Evolutionary conservation across 2,888 invertebrate species (phyloP), one percentile per base, ranked within the genome.

Genomic region (Heteropelma amictum): DNA sequence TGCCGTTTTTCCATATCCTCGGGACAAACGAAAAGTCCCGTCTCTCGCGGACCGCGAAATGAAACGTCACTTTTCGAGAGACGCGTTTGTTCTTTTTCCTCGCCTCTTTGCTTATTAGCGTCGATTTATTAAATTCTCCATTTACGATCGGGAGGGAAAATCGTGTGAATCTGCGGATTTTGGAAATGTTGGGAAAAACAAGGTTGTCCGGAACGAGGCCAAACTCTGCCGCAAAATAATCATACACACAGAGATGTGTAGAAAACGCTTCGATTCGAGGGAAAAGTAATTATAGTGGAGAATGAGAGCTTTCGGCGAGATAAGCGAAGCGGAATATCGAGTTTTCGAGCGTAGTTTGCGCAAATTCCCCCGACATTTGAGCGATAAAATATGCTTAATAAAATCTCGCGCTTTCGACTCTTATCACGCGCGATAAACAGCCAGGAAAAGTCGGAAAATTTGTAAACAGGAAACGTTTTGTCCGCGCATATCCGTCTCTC

Each of bases 291-390:
- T n/a, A n/a, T n/a, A n/a, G n/a, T n/a, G n/a, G 23, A 10, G 35
- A 23, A 23, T 17, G 3, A 38, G 23, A 23, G 35, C 54, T 23
- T 38, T 54, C 35, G 17, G 14, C 6, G 40, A 40, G 10, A 38
- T 38, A 33, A 65, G 64, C 35, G 53, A 60, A 35, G 60, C 10
- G 10, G 8, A 33, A 58, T 23, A 42, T 47, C 30, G 33, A 71
- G 12, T 61, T 19, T 14, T 63, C 28, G 8, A 47, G 33, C n/a
- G n/a, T 6, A 28, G 8, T 12, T 8, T 47, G 2, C 30, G 17
- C 17, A 7, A 56, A 58, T 42, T 42, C 17, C 17, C 26, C 21
- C 38, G 19, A 58, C 42, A 42, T 42, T 42, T 58, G 19, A 5
- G 28, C 42, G 19, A 58, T 28, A 28, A 42, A 42, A 5, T 17